Conservation (phyloP, 1,140 invertebrate genomes). For the Microplitis demolitor region DNA sequence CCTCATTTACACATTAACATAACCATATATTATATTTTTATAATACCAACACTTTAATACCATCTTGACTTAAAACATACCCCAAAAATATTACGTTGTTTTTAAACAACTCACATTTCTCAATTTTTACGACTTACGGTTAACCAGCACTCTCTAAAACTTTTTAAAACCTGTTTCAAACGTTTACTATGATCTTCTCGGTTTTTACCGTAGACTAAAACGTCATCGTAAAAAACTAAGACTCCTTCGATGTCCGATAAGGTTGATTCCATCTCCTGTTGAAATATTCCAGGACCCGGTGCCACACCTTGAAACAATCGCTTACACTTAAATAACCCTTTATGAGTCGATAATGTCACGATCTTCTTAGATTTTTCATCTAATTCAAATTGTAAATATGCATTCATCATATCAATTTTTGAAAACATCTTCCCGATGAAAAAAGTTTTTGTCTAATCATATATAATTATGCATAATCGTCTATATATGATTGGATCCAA, state of each 20-base stretch:
- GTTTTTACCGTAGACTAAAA: neutral
- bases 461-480: too few species aligned
- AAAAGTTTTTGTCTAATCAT: too few species aligned
- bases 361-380: conserved; percentile 2
- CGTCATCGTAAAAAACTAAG: conserved; percentile 2
- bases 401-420: conserved; percentile 3
- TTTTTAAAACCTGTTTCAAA: neutral
- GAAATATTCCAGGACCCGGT: conserved; percentile 5
- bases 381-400: conserved; percentile 3
- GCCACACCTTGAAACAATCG: conserved; percentile 11
- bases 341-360: conserved; percentile 7
- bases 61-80: too few species aligned
- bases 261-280: neutral
- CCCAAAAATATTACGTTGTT: too few species aligned
- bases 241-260: neutral
- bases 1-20: too few species aligned
- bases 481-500: too few species aligned
- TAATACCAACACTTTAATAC: too few species aligned
- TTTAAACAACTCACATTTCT: too few species aligned
- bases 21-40: too few species aligned
- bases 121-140: too few species aligned
- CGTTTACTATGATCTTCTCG: neutral
- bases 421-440: too few species aligned
- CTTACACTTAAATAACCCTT: neutral
- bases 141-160: neutral